These are phyloP conservation scores for Drosophila atroscutellata DNA, from an alignment of 2,888 invertebrate genomes.

Conservation along the genomic window DNA sequence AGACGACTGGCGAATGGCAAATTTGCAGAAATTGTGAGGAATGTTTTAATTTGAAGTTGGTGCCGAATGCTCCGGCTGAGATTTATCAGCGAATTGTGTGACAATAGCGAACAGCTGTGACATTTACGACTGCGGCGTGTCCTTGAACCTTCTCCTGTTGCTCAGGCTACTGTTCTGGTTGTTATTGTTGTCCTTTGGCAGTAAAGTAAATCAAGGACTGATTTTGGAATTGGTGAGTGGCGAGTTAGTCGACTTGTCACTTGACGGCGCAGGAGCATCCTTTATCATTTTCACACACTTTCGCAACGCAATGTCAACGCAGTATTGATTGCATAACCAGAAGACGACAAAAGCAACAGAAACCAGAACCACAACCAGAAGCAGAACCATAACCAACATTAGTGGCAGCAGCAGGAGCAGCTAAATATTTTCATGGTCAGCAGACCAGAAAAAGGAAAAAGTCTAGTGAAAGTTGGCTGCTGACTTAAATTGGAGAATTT, in stretches of 20 bases:
- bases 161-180: neutral
- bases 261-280: slow-evolving; percentile 27
- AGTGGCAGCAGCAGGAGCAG: slow-evolving; percentile 2
- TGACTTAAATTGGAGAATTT: slow-evolving; percentile 34
- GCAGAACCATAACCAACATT: slow-evolving; percentile 6
- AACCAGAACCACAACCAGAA: slow-evolving; percentile 10
- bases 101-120: slow-evolving; percentile 37
- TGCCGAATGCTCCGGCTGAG: slow-evolving; percentile 28
- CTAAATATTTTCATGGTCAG: slow-evolving; percentile 72
- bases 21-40: slow-evolving; percentile 53
- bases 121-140: slow-evolving; percentile 46
- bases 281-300: slow-evolving; percentile 71
- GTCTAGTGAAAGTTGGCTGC: slow-evolving; percentile 20
- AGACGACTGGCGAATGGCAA: slow-evolving; percentile 17
- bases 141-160: slow-evolving; percentile 56
- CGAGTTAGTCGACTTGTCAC: slow-evolving; percentile 17
- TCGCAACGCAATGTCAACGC: slow-evolving; percentile 39
- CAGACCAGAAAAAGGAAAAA: slow-evolving; percentile 69
- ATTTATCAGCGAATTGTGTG: slow-evolving; percentile 50
- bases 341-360: neutral
- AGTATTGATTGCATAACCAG: slow-evolving; percentile 68
- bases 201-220: slow-evolving; percentile 39
- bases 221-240: slow-evolving; percentile 25
- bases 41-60: slow-evolving; percentile 76
- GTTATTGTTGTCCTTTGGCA: slow-evolving; percentile 22